Base-by-base conservation (phyloP, 53 echinoderm and acorn worm species). In the Stichopus horrens region DNA sequence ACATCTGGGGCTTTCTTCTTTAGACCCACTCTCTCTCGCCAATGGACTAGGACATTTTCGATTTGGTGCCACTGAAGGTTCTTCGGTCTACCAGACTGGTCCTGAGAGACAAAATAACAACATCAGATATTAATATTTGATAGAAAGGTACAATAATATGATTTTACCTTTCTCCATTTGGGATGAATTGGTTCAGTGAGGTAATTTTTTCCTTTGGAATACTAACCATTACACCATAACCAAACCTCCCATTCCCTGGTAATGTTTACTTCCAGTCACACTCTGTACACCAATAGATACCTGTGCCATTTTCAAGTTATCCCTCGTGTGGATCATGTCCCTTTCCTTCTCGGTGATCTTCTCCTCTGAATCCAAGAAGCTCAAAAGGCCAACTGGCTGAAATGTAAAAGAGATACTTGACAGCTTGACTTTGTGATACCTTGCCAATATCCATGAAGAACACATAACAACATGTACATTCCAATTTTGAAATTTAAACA, bases 281-380 rank as follows among this genome's bases (percentile, higher is more conserved):
- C 37, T 37, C 37, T 37, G 37, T 37, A 37, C 37, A 37, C 37
- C 37, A 37, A 37, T 37, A 37, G 63, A 55, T 81, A 81, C 81
- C 58, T 81, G 95, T n/a, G 98, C 98, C 93, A 97, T 94, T 88
- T 97, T 97, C 23, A 97, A 79, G 82, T 97, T 97, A 88, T 97
- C 97, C 86, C 98, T 90, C 75, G 92, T 86, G 89, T 97, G 90
- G 86, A 97, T 95, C 88, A 97, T 77, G 83, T 97, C 98, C 77
- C 93, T 89, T 82, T 97, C 98, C 91, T 96, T 94, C 84, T 95
- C 94, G 0, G 98, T 95, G 10, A 97, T 91, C 83, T 93, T 93
- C 75, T 94, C 94, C 19, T 97, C 94, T 0, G 95, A 97, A 89
- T 97, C 98, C 86, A 97, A 83, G 89, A 54, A 91, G 22, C 59